Percentiles rank a stretch among this genome's conserved stretches.
Evolutionary conservation across 2,888 invertebrate species (phyloP).

Genomic region (Troilus luridus): DNA sequence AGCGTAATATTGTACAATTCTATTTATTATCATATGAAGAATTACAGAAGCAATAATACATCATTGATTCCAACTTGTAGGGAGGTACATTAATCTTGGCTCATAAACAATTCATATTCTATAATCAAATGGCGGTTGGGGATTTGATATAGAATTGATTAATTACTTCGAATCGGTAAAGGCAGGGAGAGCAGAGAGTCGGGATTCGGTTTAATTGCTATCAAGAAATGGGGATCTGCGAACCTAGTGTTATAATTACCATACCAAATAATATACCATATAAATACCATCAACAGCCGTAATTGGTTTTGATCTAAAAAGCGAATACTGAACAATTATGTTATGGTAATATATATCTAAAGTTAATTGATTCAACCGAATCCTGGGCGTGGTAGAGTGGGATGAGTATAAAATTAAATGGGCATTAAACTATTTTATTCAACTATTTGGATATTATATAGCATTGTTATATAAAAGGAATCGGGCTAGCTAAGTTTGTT

Average conservation of each 20-base stretch:
- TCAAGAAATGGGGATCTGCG: conserved; percentile 17
- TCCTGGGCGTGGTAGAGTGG: not conserved
- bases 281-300: not conserved
- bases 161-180: not conserved
- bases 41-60: not conserved
- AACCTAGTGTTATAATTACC: not conserved
- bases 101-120: conserved; percentile 20
- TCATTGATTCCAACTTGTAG: not conserved
- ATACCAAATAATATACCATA: not conserved
- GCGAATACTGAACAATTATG: not conserved
- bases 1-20: not conserved
- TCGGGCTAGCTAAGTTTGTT: too few species aligned
- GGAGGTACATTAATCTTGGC: not conserved
- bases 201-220: not conserved
- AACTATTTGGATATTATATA: too few species aligned
- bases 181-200: not conserved
- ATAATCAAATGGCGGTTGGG: not conserved
- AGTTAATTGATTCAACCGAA: not conserved
- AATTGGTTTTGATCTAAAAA: conserved; percentile 28
- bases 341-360: not conserved
- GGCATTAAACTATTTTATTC: too few species aligned
- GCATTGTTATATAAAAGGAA: too few species aligned
- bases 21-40: not conserved
- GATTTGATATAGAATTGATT: conserved; percentile 31
- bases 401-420: too few species aligned